Evolutionary conservation across 2,888 invertebrate species (phyloP).

Genomic region (Synergus umbraculus): DNA sequence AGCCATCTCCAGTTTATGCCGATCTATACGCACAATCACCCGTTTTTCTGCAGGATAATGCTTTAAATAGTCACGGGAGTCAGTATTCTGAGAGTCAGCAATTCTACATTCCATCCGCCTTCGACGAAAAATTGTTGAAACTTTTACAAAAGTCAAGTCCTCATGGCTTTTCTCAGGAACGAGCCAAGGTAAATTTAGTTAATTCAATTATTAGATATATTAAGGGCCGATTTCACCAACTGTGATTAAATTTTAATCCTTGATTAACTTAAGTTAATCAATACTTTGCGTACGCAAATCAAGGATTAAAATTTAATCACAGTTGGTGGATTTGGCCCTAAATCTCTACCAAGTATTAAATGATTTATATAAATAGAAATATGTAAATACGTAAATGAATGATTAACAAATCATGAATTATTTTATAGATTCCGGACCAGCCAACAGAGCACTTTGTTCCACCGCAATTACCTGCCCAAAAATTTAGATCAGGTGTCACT

Average conservation of each 20-base stretch:
- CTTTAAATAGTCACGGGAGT: slow-evolving; percentile 57
- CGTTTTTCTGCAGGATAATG: slow-evolving; percentile 67
- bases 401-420: slow-evolving; percentile 14
- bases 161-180: not conserved
- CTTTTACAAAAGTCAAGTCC: slow-evolving; percentile 60
- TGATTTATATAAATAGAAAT: no score
- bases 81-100: slow-evolving; percentile 61
- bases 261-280: no score
- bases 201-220: not conserved
- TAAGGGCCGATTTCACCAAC: no score
- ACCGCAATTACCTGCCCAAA: slow-evolving; percentile 65
- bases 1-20: slow-evolving; percentile 59
- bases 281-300: no score
- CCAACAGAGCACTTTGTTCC: slow-evolving; percentile 57
- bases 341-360: no score
- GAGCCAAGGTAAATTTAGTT: not conserved
- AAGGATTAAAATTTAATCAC: no score
- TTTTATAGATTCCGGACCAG: slow-evolving; percentile 57
- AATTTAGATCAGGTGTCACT: slow-evolving; percentile 61
- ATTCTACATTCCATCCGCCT: slow-evolving; percentile 56
- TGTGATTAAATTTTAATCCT: no score
- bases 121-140: slow-evolving; percentile 61
- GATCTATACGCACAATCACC: slow-evolving; percentile 62
- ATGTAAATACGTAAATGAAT: no score
- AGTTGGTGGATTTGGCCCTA: no score